These are phyloP conservation scores for Trichoplusia ni DNA, from an alignment of 1,140 invertebrate genomes.

Conservation along the genomic window DNA sequence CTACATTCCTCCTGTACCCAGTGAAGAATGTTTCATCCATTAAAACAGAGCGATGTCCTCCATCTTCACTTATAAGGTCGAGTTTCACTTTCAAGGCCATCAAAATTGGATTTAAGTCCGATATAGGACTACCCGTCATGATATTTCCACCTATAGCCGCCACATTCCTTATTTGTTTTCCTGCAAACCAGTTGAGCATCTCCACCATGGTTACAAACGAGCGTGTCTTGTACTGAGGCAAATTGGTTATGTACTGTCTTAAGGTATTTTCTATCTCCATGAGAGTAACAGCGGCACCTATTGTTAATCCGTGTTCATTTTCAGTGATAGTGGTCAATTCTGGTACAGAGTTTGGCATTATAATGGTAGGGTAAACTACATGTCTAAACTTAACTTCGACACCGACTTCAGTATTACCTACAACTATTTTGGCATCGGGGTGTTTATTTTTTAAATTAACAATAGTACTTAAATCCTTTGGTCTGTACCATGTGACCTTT, in stretches of 20 bases:
- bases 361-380: constrained; percentile 90
- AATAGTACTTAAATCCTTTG: constrained; percentile 86
- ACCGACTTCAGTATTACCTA: constrained; percentile 97
- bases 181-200: constrained; percentile 97
- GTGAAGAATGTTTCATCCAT: constrained; percentile 96
- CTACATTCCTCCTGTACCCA: constrained; percentile 92
- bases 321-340: constrained; percentile 86
- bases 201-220: constrained; percentile 89
- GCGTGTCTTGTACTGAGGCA: constrained; percentile 87
- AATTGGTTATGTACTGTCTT: constrained; percentile 83
- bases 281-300: constrained; percentile 93
- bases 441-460: constrained; percentile 88
- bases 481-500: constrained; percentile 91
- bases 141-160: constrained; percentile 96
- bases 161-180: constrained; percentile 95
- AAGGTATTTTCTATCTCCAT: constrained; percentile 88
- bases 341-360: constrained; percentile 88
- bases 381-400: constrained; percentile 97
- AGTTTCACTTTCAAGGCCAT: constrained; percentile 88
- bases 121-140: constrained; percentile 98
- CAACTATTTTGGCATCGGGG: constrained; percentile 92
- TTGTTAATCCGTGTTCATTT: constrained; percentile 83
- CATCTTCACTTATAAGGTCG: constrained; percentile 80
- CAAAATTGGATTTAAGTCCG: constrained; percentile 96
- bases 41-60: constrained; percentile 83